These are phyloP conservation scores for Muntiacus reevesi DNA, from an alignment of 2,113 vertebrate species.

Conservation along the genomic window DNA sequence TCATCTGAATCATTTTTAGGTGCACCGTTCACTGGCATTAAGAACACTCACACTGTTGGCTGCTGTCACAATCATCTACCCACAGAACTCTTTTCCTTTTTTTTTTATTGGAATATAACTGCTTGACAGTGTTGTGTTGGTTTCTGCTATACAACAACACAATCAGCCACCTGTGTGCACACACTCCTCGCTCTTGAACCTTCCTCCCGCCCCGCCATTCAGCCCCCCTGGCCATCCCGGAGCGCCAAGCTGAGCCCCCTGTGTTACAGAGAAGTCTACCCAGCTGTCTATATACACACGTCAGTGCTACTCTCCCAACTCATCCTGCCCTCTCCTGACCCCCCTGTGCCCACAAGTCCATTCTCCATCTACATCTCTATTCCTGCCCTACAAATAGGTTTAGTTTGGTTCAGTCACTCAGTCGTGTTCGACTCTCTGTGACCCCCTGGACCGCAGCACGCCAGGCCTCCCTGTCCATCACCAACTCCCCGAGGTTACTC, in stretches of 20 bases:
- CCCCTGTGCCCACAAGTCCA: not conserved
- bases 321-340: not conserved
- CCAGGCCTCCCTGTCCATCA: not conserved
- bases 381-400: not conserved
- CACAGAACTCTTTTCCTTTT: not conserved
- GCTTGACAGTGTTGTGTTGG: not conserved
- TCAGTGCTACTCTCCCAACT: not conserved
- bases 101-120: not conserved
- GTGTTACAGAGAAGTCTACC: not conserved
- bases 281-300: not conserved
- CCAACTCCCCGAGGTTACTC: not conserved
- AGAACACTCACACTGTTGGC: rapidly evolving
- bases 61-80: rapidly evolving
- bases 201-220: not conserved
- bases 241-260: not conserved
- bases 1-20: not conserved
- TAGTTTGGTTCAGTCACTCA: rapidly evolving
- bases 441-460: rapidly evolving
- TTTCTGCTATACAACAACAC: not conserved
- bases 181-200: rapidly evolving
- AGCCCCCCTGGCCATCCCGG: not conserved
- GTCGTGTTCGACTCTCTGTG: not conserved
- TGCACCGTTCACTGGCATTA: rapidly evolving
- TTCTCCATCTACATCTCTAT: not conserved
- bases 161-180: not conserved